phyloP scores from a whole-genome alignment of 2,888 invertebrate species.

The Lamellibrachia columna region DNA sequence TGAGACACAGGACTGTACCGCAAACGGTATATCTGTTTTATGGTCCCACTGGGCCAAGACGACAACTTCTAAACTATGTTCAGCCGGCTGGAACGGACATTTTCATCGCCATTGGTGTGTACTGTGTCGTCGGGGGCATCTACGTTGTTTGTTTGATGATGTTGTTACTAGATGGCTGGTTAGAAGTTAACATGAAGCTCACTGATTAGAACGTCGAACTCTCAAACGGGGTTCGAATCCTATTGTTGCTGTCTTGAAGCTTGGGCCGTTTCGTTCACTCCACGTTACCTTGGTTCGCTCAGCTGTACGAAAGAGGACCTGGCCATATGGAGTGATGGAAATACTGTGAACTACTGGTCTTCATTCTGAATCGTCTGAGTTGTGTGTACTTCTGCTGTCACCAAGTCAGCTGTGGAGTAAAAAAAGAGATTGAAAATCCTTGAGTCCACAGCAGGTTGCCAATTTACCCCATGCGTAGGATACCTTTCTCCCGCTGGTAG shows the following conservation, averaged over 20 bases:
- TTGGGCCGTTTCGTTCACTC: too few species aligned
- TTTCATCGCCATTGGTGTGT: neutral
- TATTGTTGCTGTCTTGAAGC: too few species aligned
- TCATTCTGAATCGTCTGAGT: neutral
- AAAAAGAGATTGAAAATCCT: neutral
- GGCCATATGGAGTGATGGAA: too few species aligned
- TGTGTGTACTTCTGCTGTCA: neutral
- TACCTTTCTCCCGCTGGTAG: neutral
- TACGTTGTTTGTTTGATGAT: too few species aligned
- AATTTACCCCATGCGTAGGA: neutral
- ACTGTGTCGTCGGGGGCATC: neutral
- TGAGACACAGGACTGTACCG: neutral
- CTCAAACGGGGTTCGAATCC: too few species aligned
- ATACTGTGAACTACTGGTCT: too few species aligned
- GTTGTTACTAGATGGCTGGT: too few species aligned
- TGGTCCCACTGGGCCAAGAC: neutral
- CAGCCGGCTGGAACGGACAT: neutral
- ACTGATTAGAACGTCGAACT: too few species aligned
- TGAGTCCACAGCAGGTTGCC: neutral
- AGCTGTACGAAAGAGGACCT: too few species aligned
- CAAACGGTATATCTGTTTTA: neutral
- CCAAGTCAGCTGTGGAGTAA: neutral
- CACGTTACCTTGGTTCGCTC: too few species aligned
- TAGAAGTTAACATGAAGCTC: too few species aligned
- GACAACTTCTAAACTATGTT: neutral